Evolutionary conservation across 2,797 vertebrate genomes (phyloP), one percentile per base, ranked within the genome.

Genomic region (Ptychobarbus kaznakovi): DNA sequence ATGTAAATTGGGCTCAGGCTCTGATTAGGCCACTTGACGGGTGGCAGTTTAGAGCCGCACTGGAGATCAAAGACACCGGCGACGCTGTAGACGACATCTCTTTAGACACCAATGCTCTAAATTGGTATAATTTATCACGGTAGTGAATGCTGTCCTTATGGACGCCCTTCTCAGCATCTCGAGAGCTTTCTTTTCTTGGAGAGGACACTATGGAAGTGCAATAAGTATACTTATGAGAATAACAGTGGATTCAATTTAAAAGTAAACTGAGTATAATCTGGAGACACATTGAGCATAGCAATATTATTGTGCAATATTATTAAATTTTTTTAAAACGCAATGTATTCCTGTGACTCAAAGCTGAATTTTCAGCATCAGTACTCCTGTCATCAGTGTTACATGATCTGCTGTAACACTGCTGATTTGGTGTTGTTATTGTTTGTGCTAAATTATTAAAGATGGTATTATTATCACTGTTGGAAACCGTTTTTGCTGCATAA

Each of bases 1-100:
- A 75, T 85, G 84, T 49, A 85, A 80, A 89, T 87, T 82, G 73
- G 78, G n/a, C 82, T 22, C 66, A 46, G 77, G 86, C 73, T 85
- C 87, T 79, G 63, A 88, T 92, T 84, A 84, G 74, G 51, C 40
- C 77, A 75, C 85, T 61, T 86, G 85, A 82, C 80, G 65, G 81
- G 80, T 81, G 84, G 38, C 74, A 18, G 42, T 65, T 63, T 89
- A 83, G 72, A 87, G 80, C 82, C 69, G 32, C 79, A 10, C 86
- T 87, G 65, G 77, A 66, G 82, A 86, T 81, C 87, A 81, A 82
- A 87, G 46, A 84, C 82, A 22, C 65, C 22, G 68, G 69, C 40
- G 35, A 25, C 63, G 32, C 38, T 6, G 18, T 22, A 42, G 72
- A 73, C 61, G 38, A 44, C 20, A 63, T 77, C 63, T 77, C 86